phyloP scores from a whole-genome alignment of 2,888 invertebrate species.

The Nephrocerus scutellatus region DNA sequence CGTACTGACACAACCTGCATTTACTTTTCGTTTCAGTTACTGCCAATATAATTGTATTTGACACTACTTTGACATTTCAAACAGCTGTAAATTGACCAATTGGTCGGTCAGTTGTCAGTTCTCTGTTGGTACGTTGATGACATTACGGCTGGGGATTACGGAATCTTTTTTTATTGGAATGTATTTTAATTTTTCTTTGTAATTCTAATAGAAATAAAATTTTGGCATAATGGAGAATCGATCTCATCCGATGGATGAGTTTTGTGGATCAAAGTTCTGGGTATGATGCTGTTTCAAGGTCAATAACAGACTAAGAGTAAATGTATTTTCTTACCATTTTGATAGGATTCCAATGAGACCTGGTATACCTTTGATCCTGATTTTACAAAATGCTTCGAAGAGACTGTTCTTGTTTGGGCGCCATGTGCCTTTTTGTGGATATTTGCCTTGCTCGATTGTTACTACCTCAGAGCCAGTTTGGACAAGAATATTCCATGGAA shows the following conservation, averaged over 20 bases:
- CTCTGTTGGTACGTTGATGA: too few species aligned
- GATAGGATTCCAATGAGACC: constrained; percentile 67
- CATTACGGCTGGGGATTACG: too few species aligned
- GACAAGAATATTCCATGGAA: constrained; percentile 73
- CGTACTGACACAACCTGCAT: too few species aligned
- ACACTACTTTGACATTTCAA: too few species aligned
- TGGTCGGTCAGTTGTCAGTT: too few species aligned
- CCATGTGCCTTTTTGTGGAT: constrained; percentile 81
- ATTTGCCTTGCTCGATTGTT: constrained; percentile 65
- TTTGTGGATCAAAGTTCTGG: constrained; percentile 76
- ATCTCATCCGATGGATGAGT: constrained; percentile 61
- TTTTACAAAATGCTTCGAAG: constrained; percentile 85
- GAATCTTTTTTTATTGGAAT: too few species aligned
- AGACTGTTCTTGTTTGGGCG: constrained; percentile 81
- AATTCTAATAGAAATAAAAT: neutral
- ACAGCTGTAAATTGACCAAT: too few species aligned
- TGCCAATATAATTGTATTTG: too few species aligned
- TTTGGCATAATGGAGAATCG: constrained; percentile 30
- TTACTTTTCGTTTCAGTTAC: too few species aligned
- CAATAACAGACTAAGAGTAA: constrained; percentile 4
- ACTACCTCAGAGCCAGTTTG: constrained; percentile 68
- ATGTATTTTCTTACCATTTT: constrained; percentile 29
- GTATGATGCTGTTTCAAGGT: constrained; percentile 52
- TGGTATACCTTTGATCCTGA: constrained; percentile 80
- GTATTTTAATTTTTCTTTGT: too few species aligned